Percentiles rank a stretch among this genome's conserved stretches.
phyloP scores from a whole-genome alignment of 2,797 vertebrate species.

The Acanthurus lineatus region DNA sequence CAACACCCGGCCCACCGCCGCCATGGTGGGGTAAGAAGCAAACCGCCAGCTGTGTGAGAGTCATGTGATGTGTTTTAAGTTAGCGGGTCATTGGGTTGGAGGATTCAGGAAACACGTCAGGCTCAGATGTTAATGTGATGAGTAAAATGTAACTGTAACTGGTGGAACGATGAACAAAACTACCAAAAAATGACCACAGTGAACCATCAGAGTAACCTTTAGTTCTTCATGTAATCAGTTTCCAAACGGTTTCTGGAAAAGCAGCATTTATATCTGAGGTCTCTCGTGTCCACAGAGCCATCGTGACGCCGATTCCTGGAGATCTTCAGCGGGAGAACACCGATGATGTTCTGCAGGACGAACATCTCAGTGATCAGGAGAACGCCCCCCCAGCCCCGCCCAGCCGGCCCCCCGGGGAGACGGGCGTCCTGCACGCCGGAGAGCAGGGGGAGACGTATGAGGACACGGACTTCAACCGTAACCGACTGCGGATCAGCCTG shows the following conservation, averaged over 20 bases:
- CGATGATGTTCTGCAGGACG: constrained; percentile 95
- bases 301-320: constrained; percentile 91
- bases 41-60: accelerated
- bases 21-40: constrained; percentile 92
- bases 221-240: no score
- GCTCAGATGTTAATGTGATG: neutral
- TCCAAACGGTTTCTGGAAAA: no score
- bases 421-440: constrained; percentile 67
- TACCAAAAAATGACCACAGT: neutral
- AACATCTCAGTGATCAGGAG: constrained; percentile 97
- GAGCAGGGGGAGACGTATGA: constrained; percentile 93
- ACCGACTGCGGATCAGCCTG: constrained; percentile 98
- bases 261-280: no score
- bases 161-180: neutral
- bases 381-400: constrained; percentile 91
- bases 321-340: constrained; percentile 96
- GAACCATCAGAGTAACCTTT: no score
- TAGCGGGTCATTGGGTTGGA: no score
- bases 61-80: no score
- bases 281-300: constrained; percentile 84
- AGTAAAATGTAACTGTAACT: neutral
- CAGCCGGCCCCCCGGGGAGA: constrained; percentile 81
- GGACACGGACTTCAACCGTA: constrained; percentile 97
- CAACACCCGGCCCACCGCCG: constrained; percentile 94
- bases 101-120: neutral